These are phyloP conservation scores for Agapornis roseicollis DNA, from an alignment of 2,113 vertebrate species.

Conservation along the genomic window DNA sequence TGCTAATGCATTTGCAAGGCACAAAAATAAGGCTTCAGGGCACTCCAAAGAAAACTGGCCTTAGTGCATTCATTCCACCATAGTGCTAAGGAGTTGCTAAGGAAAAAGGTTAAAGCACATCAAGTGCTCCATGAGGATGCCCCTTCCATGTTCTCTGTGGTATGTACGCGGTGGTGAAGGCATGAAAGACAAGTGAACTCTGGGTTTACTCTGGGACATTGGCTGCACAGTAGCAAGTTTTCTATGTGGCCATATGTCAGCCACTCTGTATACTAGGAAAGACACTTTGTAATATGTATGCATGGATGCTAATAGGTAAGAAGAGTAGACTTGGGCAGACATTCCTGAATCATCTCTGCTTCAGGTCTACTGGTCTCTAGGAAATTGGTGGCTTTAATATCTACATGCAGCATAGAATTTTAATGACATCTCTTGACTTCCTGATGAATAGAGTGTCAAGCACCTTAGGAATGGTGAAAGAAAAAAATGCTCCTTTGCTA, in stretches of 20 bases:
- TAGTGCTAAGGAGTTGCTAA: background rate
- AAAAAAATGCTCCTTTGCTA: background rate
- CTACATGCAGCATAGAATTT: background rate
- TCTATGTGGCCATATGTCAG: background rate
- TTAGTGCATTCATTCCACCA: background rate
- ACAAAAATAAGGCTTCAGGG: background rate
- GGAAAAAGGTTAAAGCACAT: background rate
- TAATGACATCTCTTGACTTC: background rate
- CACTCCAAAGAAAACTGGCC: background rate
- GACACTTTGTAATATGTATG: background rate
- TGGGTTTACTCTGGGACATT: background rate
- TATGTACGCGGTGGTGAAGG: rapidly evolving
- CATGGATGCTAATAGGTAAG: background rate
- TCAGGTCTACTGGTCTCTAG: background rate
- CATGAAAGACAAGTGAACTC: background rate
- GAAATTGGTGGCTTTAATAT: background rate
- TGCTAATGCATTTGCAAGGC: background rate
- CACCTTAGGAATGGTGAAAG: background rate
- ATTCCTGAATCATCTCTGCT: background rate
- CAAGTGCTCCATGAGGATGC: rapidly evolving
- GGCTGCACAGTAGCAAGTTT: background rate
- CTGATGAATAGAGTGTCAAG: background rate
- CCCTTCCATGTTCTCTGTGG: background rate
- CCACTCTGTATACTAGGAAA: rapidly evolving
- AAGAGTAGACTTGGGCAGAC: background rate